Evolutionary conservation across 2,113 vertebrate species (phyloP).

Genomic region (Barbus barbus): DNA sequence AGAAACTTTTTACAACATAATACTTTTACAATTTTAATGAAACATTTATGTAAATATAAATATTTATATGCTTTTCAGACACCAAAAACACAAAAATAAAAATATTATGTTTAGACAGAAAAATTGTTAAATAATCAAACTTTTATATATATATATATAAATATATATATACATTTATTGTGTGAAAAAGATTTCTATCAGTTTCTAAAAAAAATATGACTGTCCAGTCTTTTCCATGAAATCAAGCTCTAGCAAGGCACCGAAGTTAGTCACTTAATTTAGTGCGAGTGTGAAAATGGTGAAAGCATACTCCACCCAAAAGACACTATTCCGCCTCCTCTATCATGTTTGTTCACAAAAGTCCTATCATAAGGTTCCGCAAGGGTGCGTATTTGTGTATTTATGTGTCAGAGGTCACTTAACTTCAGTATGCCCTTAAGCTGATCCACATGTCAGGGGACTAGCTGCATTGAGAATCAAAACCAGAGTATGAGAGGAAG

Average conservation of each 20-base stretch:
- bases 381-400: conserved; percentile 30
- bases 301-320: not conserved
- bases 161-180: too few species aligned
- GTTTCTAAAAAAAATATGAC: not conserved
- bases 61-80: not conserved
- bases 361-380: conserved; percentile 29
- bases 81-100: not conserved
- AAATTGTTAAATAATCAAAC: not conserved
- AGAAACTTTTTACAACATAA: too few species aligned
- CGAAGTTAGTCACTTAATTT: not conserved
- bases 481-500: conserved; percentile 69
- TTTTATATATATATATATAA: too few species aligned
- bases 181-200: not conserved
- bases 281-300: not conserved
- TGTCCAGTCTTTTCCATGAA: not conserved
- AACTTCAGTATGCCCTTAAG: conserved; percentile 29
- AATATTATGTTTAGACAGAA: not conserved
- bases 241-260: not conserved
- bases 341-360: conserved; percentile 27
- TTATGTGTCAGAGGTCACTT: conserved; percentile 42
- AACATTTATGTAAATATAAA: not conserved
- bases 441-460: conserved; percentile 42
- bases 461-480: conserved; percentile 60
- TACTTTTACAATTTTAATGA: not conserved
- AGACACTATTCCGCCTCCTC: not conserved